Percentiles rank a stretch among this genome's conserved stretches.
These are phyloP conservation scores for Nicator chloris DNA, from an alignment of 2,113 vertebrate species.

Conservation along the genomic window DNA sequence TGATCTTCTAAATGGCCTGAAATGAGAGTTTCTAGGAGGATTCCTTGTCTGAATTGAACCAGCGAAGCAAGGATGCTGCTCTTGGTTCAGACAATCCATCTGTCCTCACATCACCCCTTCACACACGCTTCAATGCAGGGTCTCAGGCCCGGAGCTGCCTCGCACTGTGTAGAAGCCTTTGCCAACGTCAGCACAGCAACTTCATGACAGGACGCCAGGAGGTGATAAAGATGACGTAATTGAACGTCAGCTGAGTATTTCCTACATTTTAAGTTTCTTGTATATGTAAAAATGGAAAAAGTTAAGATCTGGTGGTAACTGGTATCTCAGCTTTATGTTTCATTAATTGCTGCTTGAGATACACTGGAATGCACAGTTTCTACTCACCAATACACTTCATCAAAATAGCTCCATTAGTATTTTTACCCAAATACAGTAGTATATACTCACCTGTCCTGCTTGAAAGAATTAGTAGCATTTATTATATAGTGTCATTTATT, in stretches of 20 bases:
- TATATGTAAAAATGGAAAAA: not conserved
- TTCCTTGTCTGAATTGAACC: not conserved
- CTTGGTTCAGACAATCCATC: not conserved
- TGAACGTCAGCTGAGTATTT: not conserved
- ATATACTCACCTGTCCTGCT: not conserved
- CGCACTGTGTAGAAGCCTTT: not conserved
- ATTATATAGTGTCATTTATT: not conserved
- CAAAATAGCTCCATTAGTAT: not conserved
- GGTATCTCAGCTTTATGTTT: not conserved
- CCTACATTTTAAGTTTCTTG: rapidly evolving
- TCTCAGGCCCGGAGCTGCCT: not conserved
- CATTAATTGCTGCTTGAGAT: not conserved
- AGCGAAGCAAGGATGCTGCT: not conserved
- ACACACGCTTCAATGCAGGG: not conserved
- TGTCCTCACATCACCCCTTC: constrained; percentile 3
- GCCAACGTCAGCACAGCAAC: not conserved
- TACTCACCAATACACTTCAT: not conserved
- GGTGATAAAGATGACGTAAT: not conserved
- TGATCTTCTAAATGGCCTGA: not conserved
- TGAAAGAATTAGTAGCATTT: not conserved
- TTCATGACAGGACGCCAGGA: not conserved
- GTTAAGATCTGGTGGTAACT: not conserved
- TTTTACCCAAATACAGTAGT: not conserved
- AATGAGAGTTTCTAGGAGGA: not conserved
- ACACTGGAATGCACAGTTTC: not conserved